Evolutionary conservation across 2,888 invertebrate genomes (phyloP).

Genomic region (Plemyria rubiginata): DNA sequence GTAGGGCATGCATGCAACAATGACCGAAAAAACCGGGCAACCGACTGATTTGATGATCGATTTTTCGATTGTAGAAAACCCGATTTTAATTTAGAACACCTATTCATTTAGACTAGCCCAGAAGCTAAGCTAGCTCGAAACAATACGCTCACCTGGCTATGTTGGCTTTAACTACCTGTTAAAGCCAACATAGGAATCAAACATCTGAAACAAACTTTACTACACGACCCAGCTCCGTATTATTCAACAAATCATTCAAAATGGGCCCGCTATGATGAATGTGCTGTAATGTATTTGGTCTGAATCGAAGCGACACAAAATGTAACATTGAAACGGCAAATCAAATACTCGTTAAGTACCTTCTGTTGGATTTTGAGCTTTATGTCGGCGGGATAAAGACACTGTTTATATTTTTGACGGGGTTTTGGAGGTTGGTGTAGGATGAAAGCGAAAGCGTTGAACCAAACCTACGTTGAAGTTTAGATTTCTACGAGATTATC

Average conservation of each 20-base stretch:
- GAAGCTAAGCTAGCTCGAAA: no score
- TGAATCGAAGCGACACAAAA: constrained; percentile 55
- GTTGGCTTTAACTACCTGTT: no score
- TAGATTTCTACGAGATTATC: neutral
- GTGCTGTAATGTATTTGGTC: constrained; percentile 55
- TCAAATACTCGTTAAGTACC: constrained; percentile 62
- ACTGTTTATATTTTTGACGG: constrained; percentile 37
- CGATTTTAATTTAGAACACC: no score
- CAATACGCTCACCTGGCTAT: no score
- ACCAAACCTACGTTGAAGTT: neutral
- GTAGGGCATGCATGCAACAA: no score
- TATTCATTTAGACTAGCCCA: no score
- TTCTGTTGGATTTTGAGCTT: constrained; percentile 46
- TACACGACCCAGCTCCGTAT: constrained; percentile 25
- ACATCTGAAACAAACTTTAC: neutral
- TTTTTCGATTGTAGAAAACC: no score
- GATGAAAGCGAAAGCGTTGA: constrained; percentile 30
- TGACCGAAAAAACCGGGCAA: no score
- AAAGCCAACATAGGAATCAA: no score
- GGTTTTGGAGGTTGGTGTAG: constrained; percentile 39
- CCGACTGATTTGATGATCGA: no score
- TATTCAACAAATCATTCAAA: constrained; percentile 42
- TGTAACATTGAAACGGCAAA: constrained; percentile 57
- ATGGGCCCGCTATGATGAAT: constrained; percentile 44
- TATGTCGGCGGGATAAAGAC: constrained; percentile 40